phyloP scores from a whole-genome alignment of 2,888 invertebrate genomes.

The Machimus rusticus region DNA sequence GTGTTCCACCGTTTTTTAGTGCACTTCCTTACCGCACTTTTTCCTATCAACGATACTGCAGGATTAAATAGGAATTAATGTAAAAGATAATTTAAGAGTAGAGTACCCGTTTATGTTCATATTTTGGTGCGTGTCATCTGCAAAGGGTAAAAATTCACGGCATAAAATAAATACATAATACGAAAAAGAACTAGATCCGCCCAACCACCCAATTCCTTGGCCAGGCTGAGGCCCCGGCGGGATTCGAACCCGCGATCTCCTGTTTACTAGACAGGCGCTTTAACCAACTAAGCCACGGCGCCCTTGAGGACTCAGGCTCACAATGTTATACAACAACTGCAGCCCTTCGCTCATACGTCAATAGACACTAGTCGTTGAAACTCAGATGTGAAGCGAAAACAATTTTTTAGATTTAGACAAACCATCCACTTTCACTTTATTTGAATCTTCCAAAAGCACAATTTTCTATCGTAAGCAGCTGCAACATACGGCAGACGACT shows the following conservation, averaged over 20 bases:
- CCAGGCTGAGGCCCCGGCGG: conserved; percentile 40
- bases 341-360: background rate
- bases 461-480: conserved; percentile 68
- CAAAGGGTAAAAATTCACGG: background rate
- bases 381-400: background rate
- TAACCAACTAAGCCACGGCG: conserved; percentile 46
- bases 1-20: too few relatives aligned
- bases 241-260: conserved; percentile 46
- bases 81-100: too few relatives aligned
- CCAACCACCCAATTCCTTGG: background rate
- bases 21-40: too few relatives aligned
- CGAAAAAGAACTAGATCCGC: background rate
- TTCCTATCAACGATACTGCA: too few relatives aligned
- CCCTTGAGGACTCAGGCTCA: background rate
- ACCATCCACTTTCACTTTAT: conserved; percentile 47
- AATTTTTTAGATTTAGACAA: background rate
- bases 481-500: conserved; percentile 69
- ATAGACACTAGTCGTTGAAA: background rate
- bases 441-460: conserved; percentile 69
- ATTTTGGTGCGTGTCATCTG: too few relatives aligned
- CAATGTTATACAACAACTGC: background rate
- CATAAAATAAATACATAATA: too few relatives aligned
- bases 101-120: too few relatives aligned
- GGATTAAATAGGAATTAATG: too few relatives aligned
- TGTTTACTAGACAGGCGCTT: conserved; percentile 47